A percentile compares a stretch with the other conserved stretches of the same genome.
These are phyloP conservation scores for Anas bernieri DNA, from an alignment of 2,797 vertebrate genomes.

Conservation along the genomic window DNA sequence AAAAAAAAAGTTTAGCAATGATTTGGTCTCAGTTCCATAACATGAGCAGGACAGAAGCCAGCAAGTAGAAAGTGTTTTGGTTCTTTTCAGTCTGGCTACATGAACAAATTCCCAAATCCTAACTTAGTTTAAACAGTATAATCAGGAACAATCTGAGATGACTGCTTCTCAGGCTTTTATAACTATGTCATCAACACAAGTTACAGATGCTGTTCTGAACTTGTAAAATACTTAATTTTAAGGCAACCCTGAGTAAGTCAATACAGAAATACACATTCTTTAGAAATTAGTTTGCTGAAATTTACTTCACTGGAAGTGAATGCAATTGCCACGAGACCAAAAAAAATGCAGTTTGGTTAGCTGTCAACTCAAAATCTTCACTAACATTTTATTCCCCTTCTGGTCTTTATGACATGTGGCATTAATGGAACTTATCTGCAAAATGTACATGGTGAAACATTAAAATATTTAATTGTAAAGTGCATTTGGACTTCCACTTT, in stretches of 20 bases:
- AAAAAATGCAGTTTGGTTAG: not conserved
- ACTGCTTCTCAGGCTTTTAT: not conserved
- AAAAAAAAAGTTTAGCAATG: not conserved
- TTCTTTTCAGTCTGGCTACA: conserved; percentile 19
- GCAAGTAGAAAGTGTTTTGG: not conserved
- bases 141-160: not conserved
- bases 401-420: not conserved
- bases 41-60: not conserved
- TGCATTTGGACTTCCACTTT: not conserved
- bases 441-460: not conserved
- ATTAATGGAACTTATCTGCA: not conserved
- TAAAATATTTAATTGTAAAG: not conserved
- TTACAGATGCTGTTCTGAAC: not conserved
- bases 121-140: conserved; percentile 5
- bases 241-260: not conserved
- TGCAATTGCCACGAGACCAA: not conserved
- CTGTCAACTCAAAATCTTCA: not conserved
- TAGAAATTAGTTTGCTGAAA: not conserved
- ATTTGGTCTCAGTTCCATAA: not conserved
- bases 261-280: not conserved
- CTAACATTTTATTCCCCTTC: not conserved
- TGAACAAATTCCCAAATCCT: conserved; percentile 10
- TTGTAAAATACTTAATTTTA: not conserved
- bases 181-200: not conserved
- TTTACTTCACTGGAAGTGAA: not conserved